A percentile compares a stretch with the other conserved stretches of the same genome.
Evolutionary conservation across 2,888 invertebrate genomes (phyloP).

Genomic region (Ptychoptera albimana): DNA sequence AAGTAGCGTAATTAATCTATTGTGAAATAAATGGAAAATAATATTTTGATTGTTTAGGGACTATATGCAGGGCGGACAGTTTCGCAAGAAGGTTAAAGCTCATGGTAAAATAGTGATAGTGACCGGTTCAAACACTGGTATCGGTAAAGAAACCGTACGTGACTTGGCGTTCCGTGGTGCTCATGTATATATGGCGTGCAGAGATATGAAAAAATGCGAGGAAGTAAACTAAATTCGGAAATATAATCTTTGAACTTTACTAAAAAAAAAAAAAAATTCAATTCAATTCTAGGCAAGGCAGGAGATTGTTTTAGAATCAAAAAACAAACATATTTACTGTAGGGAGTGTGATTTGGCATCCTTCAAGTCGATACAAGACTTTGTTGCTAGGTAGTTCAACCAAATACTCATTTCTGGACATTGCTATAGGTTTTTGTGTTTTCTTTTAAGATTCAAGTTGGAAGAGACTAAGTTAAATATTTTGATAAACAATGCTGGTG

Average conservation of each 20-base stretch:
- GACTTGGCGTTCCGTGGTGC: constrained; percentile 52
- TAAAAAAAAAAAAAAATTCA: too few relatives aligned
- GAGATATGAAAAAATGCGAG: constrained; percentile 57
- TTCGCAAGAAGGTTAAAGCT: constrained; percentile 32
- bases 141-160: constrained; percentile 50
- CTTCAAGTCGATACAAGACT: constrained; percentile 38
- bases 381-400: constrained; percentile 36
- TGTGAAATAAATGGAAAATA: too few relatives aligned
- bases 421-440: not conserved
- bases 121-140: constrained; percentile 61
- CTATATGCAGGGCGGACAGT: constrained; percentile 38
- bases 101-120: constrained; percentile 45
- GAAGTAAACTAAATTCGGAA: constrained; percentile 15
- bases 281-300: constrained; percentile 32
- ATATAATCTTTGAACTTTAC: too few relatives aligned
- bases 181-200: constrained; percentile 65
- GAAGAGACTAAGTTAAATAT: constrained; percentile 40
- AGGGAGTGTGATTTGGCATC: constrained; percentile 35
- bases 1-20: too few relatives aligned
- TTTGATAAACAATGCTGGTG: constrained; percentile 55
- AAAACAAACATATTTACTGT: constrained; percentile 56
- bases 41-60: constrained; percentile 33
- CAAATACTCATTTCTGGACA: not conserved
- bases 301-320: constrained; percentile 55
- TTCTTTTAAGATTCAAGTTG: constrained; percentile 20